Conservation (phyloP, 2,797 vertebrate genomes). For the Tadarida brasiliensis region DNA sequence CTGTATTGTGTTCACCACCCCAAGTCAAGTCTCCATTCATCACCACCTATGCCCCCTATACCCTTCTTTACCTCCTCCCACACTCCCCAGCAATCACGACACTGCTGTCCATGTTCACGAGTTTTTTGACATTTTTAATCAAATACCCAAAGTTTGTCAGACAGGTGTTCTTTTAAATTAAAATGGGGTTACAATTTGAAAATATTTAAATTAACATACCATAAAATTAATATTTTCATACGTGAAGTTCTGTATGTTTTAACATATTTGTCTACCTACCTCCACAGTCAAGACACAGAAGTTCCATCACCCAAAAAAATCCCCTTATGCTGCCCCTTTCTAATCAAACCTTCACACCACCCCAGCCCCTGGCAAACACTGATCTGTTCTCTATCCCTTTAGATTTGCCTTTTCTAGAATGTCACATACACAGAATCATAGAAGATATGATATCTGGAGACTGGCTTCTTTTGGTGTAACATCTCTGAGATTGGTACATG, state of each 20-base stretch:
- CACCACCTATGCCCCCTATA: background rate
- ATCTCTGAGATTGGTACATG: background rate
- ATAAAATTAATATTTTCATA: background rate
- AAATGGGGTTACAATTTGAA: background rate
- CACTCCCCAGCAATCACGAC: background rate
- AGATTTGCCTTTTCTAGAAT: background rate
- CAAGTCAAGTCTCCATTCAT: background rate
- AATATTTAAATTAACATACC: background rate
- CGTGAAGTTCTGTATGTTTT: background rate
- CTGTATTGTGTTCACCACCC: background rate
- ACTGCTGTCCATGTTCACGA: background rate
- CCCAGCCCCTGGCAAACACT: no score
- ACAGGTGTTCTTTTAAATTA: constrained; percentile 25
- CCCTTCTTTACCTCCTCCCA: background rate
- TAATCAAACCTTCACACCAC: background rate
- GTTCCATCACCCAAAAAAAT: background rate
- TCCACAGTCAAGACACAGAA: background rate
- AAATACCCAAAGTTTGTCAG: background rate
- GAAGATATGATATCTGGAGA: background rate
- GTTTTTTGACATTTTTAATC: background rate
- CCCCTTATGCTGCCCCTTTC: background rate
- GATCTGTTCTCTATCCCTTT: background rate
- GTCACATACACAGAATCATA: background rate
- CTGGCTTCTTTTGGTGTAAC: background rate
- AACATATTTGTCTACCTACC: background rate